Evolutionary conservation across 1,140 invertebrate species (phyloP), one percentile per base, ranked within the genome.

Genomic region (Lasaia peninsularis): DNA sequence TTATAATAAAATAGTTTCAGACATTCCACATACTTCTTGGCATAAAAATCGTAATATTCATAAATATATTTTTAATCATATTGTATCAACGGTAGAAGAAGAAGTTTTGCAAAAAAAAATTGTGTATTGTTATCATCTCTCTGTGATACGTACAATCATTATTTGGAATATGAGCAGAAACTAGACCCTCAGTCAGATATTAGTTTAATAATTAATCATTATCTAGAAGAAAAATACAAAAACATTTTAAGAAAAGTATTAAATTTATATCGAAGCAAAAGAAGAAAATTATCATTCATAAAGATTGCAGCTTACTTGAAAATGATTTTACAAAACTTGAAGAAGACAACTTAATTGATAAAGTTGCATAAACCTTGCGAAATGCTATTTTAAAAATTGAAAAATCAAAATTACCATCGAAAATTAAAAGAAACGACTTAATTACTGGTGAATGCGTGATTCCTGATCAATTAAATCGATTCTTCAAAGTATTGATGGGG

Each of bases 11-110:
- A 16, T 59, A 10, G 20, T 59, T 59, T 10, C 51, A 11, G 57
- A 59, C 18, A 59, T 14, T 59, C 57, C 18, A 59, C 51, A 53
- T 10, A 52, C 50, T 59, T 16, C 34, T 16, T 59, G 57, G 57
- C 50, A 59, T 59, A 16, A 53, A 8, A 59, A 59, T 59, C 57
- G 51, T 5, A 52, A 16, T 52, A 53, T 53, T 12, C 57, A 59
- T 16, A 10, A 59, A 12, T 37, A 10, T 12, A 58, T 58, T 58
- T 58, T 58, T 31, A 58, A 52, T 52, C 56, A 58, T 10, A 59
- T 59, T 53, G 57, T 59, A 59, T 59, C 57, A 59, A 21, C 18
- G 18, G 18, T 53, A 59, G 50, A 59, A 49, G 57, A 52, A 52
- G 56, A 37, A 37, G 34, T 58, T 28, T 28, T 28, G 24, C 24